A percentile compares a stretch with the other conserved stretches of the same genome.
phyloP scores from a whole-genome alignment of 2,888 invertebrate genomes.

The Chymomyza procnemis region DNA sequence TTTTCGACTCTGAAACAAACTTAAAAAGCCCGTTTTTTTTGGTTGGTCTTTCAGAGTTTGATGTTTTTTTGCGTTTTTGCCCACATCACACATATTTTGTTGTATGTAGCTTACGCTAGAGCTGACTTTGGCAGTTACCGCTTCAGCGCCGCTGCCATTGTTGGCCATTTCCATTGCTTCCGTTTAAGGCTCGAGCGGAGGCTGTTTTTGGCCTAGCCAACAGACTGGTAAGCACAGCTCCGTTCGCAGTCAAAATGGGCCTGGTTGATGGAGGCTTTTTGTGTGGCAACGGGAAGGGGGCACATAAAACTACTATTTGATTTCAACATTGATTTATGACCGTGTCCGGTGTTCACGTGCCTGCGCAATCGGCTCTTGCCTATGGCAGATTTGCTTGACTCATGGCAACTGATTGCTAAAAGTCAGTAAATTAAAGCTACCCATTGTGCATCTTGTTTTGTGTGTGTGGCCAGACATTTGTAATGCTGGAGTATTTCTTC shows the following conservation, averaged over 20 bases:
- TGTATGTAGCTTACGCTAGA: not conserved
- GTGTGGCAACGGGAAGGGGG: no score
- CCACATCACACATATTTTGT: constrained; percentile 2
- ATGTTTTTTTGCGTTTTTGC: no score
- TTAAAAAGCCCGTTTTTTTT: not conserved
- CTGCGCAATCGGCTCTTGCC: constrained; percentile 37
- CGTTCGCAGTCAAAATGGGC: not conserved
- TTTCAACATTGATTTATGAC: constrained; percentile 72
- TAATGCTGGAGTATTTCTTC: constrained; percentile 34
- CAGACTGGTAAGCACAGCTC: not conserved
- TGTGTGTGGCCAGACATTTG: constrained; percentile 53
- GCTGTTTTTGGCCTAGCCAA: not conserved
- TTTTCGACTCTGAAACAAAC: not conserved
- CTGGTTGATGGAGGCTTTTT: not conserved
- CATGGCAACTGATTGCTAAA: constrained; percentile 68
- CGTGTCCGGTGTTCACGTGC: constrained; percentile 65
- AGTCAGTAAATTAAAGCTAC: constrained; percentile 67
- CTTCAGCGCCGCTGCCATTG: constrained; percentile 19
- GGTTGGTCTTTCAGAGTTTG: not conserved
- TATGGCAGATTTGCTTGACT: constrained; percentile 65
- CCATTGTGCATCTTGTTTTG: constrained; percentile 8
- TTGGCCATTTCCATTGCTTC: constrained; percentile 62
- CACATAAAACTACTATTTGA: constrained; percentile 66
- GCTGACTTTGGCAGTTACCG: constrained; percentile 9
- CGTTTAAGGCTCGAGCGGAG: constrained; percentile 24